These are phyloP conservation scores for Euspilapteryx auroguttella DNA, from an alignment of 2,888 invertebrate genomes.

Conservation along the genomic window DNA sequence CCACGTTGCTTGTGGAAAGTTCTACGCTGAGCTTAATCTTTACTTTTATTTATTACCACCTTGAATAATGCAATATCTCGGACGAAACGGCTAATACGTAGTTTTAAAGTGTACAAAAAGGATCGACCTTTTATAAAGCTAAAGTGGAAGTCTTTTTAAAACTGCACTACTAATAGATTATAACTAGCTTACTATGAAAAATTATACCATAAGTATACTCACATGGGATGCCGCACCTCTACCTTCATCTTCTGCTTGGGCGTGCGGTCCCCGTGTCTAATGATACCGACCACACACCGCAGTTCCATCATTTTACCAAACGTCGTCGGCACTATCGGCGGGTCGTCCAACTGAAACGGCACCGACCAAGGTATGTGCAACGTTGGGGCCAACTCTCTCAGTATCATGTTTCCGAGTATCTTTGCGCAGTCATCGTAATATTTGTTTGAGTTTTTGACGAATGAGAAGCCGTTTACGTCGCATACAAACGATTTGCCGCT, in stretches of 20 bases:
- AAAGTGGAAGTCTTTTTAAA: too few relatives aligned
- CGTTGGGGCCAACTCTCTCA: slow-evolving; percentile 91
- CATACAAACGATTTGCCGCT: slow-evolving; percentile 99
- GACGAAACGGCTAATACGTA: too few relatives aligned
- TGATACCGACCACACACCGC: slow-evolving; percentile 95
- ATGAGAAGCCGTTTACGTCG: slow-evolving; percentile 99
- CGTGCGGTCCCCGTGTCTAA: slow-evolving; percentile 96
- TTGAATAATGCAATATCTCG: too few relatives aligned
- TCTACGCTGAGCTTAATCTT: too few relatives aligned
- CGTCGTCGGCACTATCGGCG: slow-evolving; percentile 98
- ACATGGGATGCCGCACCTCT: slow-evolving; percentile 95
- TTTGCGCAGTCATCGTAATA: slow-evolving; percentile 99
- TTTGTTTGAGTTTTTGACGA: slow-evolving; percentile 99
- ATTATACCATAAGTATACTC: neutral
- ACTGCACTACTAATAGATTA: too few relatives aligned
- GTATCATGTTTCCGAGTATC: slow-evolving; percentile 96
- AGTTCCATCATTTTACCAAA: slow-evolving; percentile 95
- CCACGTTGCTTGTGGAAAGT: too few relatives aligned
- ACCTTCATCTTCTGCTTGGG: slow-evolving; percentile 99
- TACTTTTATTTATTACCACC: too few relatives aligned
- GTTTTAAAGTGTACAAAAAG: too few relatives aligned
- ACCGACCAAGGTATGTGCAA: slow-evolving; percentile 97
- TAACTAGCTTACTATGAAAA: too few relatives aligned
- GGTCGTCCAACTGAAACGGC: slow-evolving; percentile 96
- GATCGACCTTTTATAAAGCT: too few relatives aligned